phyloP scores from a whole-genome alignment of 2,888 invertebrate genomes.

The Ametastegia equiseti region DNA sequence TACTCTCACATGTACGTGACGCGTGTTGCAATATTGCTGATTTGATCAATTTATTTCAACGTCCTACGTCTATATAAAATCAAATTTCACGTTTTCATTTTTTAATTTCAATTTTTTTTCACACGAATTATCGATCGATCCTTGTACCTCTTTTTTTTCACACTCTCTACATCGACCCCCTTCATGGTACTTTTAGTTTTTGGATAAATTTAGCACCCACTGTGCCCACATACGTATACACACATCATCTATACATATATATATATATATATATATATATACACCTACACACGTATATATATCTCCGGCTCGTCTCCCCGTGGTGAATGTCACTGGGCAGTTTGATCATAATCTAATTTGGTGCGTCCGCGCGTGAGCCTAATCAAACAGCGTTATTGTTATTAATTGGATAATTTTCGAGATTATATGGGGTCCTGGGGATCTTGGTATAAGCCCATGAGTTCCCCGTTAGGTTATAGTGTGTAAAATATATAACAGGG shows the following conservation, averaged over 20 bases:
- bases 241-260: background rate
- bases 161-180: background rate
- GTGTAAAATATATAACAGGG: background rate
- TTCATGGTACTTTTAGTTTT: background rate
- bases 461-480: background rate
- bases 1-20: background rate
- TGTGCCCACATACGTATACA: background rate
- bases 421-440: slow-evolving; percentile 13
- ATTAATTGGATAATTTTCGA: slow-evolving; percentile 46
- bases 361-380: slow-evolving; percentile 37
- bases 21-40: too few species aligned
- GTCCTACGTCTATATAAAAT: too few species aligned
- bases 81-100: too few species aligned
- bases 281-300: background rate
- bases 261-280: background rate
- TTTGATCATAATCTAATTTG: slow-evolving; percentile 33
- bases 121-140: too few species aligned
- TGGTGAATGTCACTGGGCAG: slow-evolving; percentile 39
- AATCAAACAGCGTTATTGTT: slow-evolving; percentile 46
- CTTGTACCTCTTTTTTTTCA: background rate
- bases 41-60: too few species aligned
- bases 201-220: slow-evolving; percentile 8
- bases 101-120: too few species aligned
- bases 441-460: slow-evolving; percentile 31
- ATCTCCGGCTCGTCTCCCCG: background rate